phyloP scores from a whole-genome alignment of 2,113 vertebrate genomes.

The Nematolebias whitei region DNA sequence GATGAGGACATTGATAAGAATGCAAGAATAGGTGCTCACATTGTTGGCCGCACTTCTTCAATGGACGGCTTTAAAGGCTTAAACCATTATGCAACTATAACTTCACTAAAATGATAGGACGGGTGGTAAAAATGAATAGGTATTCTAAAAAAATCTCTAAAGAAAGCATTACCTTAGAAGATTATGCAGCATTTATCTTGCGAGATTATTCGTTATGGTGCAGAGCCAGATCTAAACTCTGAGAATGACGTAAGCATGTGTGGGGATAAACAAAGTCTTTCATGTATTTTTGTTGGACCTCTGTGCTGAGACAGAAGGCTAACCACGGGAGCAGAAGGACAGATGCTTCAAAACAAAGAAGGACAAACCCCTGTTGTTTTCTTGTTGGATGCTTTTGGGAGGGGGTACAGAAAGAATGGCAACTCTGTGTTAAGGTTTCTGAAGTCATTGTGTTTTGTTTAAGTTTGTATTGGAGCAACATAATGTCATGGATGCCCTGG shows the following conservation, averaged over 20 bases:
- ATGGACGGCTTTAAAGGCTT: neutral
- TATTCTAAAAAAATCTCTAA: slow-evolving; percentile 16
- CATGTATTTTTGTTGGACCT: neutral
- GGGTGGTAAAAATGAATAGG: neutral
- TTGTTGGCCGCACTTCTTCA: slow-evolving; percentile 22
- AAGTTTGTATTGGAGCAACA: neutral
- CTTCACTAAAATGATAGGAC: neutral
- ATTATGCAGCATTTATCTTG: neutral
- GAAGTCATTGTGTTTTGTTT: neutral
- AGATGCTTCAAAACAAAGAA: neutral
- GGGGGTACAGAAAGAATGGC: neutral
- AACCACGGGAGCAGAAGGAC: neutral
- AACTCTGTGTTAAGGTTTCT: too few relatives aligned
- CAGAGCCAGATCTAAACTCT: neutral
- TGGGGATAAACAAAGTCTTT: neutral
- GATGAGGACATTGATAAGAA: slow-evolving; percentile 42
- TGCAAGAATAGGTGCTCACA: slow-evolving; percentile 14
- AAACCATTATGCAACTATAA: neutral
- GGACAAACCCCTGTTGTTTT: neutral
- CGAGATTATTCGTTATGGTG: slow-evolving; percentile 7
- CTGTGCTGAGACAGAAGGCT: neutral
- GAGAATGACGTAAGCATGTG: neutral
- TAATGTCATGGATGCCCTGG: neutral
- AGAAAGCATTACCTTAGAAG: too few relatives aligned
- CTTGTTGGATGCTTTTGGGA: too few relatives aligned